Conservation (phyloP, 2,113 vertebrate species). For the Elachura formosa region DNA sequence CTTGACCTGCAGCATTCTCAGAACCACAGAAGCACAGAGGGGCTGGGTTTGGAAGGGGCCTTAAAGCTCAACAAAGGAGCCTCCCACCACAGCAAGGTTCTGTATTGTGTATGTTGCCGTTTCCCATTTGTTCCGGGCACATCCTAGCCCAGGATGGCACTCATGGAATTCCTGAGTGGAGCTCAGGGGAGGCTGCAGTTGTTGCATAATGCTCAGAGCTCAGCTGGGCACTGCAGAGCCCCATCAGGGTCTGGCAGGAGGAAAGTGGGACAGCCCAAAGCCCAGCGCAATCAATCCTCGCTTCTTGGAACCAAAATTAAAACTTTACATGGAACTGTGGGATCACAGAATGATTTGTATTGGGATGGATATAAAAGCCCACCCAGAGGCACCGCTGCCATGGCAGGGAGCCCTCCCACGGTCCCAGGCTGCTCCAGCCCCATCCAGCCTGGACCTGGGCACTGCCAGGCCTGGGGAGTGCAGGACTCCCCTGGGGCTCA, state of each 20-base stretch:
- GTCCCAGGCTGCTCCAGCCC: background rate
- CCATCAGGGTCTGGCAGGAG: background rate
- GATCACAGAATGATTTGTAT: background rate
- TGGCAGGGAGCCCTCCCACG: background rate
- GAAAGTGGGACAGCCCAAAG: background rate
- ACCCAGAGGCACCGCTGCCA: background rate
- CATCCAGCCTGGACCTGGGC: background rate
- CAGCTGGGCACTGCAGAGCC: background rate
- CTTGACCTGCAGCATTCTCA: background rate
- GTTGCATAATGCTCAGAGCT: background rate
- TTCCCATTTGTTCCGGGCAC: background rate
- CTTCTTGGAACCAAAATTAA: background rate
- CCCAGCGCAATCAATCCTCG: background rate
- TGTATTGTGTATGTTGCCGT: background rate
- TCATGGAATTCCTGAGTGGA: background rate
- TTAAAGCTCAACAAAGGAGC: background rate
- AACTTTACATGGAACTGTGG: accelerated
- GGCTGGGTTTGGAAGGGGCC: background rate
- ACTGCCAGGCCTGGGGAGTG: background rate
- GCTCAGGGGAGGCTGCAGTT: background rate
- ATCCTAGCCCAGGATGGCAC: background rate
- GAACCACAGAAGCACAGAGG: background rate
- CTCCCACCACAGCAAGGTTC: background rate
- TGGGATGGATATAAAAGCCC: accelerated
- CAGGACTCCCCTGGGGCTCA: accelerated